Base-by-base conservation (phyloP, 2,113 vertebrate genomes). In the Sporophila hypoxantha region DNA sequence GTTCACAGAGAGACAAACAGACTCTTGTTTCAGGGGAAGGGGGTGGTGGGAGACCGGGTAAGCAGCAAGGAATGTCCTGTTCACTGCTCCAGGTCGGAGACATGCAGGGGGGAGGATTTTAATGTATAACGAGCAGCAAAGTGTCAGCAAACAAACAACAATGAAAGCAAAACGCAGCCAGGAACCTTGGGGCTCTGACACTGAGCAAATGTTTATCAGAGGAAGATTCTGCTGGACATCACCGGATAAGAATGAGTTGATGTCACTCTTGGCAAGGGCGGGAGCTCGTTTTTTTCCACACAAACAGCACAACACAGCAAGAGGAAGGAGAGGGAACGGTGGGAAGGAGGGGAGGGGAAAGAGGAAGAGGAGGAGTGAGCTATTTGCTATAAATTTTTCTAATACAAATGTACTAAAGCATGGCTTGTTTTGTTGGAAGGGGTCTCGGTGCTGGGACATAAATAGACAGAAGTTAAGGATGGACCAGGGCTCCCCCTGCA, bases 161-260 rank as follows among this genome's bases (percentile, higher is more conserved):
- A 53, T 53, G 89, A 91, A 94, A 93, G 87, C 83, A 94, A 92
- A 96, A 76, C 42, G 41, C 73, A 93, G 85, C 86, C 89, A 90
- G 74, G 94, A 95, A 96, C 93, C 92, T 90, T 95, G 94, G 89
- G 93, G 88, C 91, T 95, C 88, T 94, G 93, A 94, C 96, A 95
- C 88, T 93, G 93, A 96, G 92, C 91, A 95, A 96, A 96, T 90
- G 79, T 97, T 97, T 96, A 91, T 93, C 92, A 95, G 95, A 96
- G 94, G 69, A 78, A 92, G 94, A 95, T 96, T 96, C 92, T 95
- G 83, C 89, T 92, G 95, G 93, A 95, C 95, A 95, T 97, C 97
- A 97, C 90, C 9, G 62, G 96, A 97, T 97, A 97, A 97, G 97
- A 97, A 97, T 97, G 97, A 97, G 96, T 95, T 98, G 97, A 98